Evolutionary conservation across 2,888 invertebrate genomes (phyloP).

Genomic region (Prosopocoilus inquinatus): DNA sequence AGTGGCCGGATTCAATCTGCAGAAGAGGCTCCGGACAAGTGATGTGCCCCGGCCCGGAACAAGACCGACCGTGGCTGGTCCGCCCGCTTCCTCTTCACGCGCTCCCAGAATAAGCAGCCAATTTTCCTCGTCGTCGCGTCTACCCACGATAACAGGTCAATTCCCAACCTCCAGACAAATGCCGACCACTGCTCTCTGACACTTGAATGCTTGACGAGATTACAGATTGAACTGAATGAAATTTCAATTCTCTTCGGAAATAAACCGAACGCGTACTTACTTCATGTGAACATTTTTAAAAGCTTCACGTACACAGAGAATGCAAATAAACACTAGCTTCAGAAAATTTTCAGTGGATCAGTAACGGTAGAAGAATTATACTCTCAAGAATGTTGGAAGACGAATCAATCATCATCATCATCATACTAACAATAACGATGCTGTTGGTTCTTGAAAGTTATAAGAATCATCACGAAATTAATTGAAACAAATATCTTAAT

Average conservation of each 20-base stretch:
- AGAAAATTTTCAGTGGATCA: too few relatives aligned
- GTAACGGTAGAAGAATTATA: too few relatives aligned
- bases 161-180: slow-evolving; percentile 33
- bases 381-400: too few relatives aligned
- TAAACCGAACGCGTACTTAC: too few relatives aligned
- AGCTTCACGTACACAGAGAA: too few relatives aligned
- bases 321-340: too few relatives aligned
- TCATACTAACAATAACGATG: too few relatives aligned
- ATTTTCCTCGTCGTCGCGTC: slow-evolving; percentile 40
- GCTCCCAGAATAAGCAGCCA: slow-evolving; percentile 38
- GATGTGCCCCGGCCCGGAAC: slow-evolving; percentile 36
- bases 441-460: too few relatives aligned
- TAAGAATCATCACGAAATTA: too few relatives aligned
- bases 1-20: slow-evolving; percentile 37
- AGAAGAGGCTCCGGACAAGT: slow-evolving; percentile 35
- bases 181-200: slow-evolving; percentile 22
- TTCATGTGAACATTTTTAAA: too few relatives aligned
- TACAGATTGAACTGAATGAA: slow-evolving; percentile 22
- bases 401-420: too few relatives aligned
- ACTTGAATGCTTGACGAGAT: slow-evolving; percentile 21
- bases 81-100: slow-evolving; percentile 28
- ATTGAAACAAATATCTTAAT: too few relatives aligned
- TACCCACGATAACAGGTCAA: slow-evolving; percentile 39
- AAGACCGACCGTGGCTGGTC: slow-evolving; percentile 29
- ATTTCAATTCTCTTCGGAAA: slow-evolving; percentile 12